phyloP scores from a whole-genome alignment of 2,888 invertebrate species.

The Ischnus inquisitorius region DNA sequence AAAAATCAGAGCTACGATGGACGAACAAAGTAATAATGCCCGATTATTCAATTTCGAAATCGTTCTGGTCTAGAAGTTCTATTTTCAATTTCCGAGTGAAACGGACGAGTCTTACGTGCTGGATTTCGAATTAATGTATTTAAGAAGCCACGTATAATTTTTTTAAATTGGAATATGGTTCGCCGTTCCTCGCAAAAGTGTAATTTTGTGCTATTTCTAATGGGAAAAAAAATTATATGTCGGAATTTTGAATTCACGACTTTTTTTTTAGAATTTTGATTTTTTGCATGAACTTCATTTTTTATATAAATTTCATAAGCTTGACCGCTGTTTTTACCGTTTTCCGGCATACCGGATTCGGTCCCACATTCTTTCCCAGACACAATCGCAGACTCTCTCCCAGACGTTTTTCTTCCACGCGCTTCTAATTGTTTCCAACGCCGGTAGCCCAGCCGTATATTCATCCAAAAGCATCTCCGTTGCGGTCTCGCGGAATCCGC shows the following conservation, averaged over 20 bases:
- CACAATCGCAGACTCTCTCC: constrained; percentile 7
- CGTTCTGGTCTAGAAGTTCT: no score
- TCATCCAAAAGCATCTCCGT: neutral
- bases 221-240: neutral
- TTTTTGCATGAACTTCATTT: neutral
- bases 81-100: no score
- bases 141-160: no score
- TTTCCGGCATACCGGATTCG: neutral
- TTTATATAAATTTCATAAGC: neutral
- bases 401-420: neutral
- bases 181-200: no score
- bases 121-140: no score
- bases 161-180: no score
- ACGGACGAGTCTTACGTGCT: no score
- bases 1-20: no score
- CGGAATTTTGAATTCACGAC: neutral
- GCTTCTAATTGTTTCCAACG: neutral
- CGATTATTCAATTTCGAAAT: no score
- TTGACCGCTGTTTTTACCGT: neutral
- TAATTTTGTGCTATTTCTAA: no score
- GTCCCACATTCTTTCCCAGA: constrained; percentile 4
- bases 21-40: no score
- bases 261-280: neutral
- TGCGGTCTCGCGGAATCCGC: constrained; percentile 11
- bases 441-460: neutral